phyloP scores from a whole-genome alignment of 2,113 vertebrate genomes.

The Tyrannus savana region DNA sequence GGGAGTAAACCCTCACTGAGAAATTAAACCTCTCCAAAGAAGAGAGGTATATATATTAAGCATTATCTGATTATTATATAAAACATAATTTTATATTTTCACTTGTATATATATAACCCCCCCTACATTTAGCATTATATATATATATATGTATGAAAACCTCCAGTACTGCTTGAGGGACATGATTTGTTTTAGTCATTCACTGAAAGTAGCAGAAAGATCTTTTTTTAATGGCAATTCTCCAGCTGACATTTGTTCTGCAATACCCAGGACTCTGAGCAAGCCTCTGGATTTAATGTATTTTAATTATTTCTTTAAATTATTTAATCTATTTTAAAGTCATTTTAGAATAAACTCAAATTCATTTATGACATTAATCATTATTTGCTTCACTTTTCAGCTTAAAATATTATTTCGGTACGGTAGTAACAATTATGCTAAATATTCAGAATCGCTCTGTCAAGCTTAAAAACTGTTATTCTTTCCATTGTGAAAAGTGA shows the following conservation, averaged over 20 bases:
- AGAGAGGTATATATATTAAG: too few species aligned
- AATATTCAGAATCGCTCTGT: background rate
- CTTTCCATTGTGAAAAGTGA: background rate
- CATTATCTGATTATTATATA: too few species aligned
- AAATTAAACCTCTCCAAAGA: background rate
- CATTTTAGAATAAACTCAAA: background rate
- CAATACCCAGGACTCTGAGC: background rate
- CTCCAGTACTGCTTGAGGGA: background rate
- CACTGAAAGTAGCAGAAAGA: background rate
- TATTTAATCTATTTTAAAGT: background rate
- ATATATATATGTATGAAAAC: background rate
- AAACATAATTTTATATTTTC: background rate
- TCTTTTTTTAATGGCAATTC: background rate
- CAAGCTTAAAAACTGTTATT: background rate
- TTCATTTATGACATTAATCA: background rate
- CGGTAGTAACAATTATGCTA: background rate
- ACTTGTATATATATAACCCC: background rate
- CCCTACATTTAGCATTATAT: background rate
- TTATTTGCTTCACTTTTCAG: background rate
- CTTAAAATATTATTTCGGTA: background rate
- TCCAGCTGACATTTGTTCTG: background rate
- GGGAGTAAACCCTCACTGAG: background rate
- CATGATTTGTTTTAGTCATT: background rate
- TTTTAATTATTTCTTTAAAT: background rate
- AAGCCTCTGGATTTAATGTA: background rate